Base-by-base conservation (phyloP, 2,797 vertebrate species). In the Crenuchus spilurus region DNA sequence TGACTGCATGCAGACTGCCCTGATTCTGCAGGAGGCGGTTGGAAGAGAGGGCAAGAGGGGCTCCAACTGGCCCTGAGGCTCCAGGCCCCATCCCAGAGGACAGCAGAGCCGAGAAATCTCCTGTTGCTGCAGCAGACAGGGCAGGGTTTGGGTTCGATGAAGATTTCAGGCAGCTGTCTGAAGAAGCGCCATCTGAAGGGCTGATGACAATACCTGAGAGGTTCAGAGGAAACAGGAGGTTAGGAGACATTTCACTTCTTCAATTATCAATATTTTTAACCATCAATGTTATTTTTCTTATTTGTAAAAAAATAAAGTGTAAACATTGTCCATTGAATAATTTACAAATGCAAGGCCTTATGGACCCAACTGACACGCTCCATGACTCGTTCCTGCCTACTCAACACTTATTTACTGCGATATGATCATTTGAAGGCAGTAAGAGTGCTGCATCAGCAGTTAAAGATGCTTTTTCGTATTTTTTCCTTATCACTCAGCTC, bases 161-260 rank as follows among this genome's bases (percentile, higher is more conserved):
- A 75, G 93, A 94, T 87, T 93, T 95, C 81, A 97, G 92, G 76
- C 97, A 99, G 91, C 96, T 94, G 89, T 98, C 96, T 4, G 97
- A 99, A 28, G 92, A 97, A 80, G 95, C 92, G 46, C 94, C 96
- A 4, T 98, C 96, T 0, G 95, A 94, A 26, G 95, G 92, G 73
- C 92, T 94, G 52, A 95, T 87, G 65, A 97, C 90, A 30, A 97
- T 96, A 78, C 95, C 96, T 98, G 73, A 24, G 46, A 33, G 24
- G n/a, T n/a, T n/a, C n/a, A n/a, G 37, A 55, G 33, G 44, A 76
- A 30, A 67, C 48, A 52, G 9, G 6, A 18, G 28, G 51, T 33
- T 62, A 18, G 1, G 8, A 30, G 18, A 1, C 3, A 28, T 6
- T 20, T 35, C 9, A n/a, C 1, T n/a, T n/a, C n/a, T n/a, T n/a